A percentile compares a stretch with the other conserved stretches of the same genome.
These are phyloP conservation scores for Furcifer pardalis DNA, from an alignment of 2,797 vertebrate genomes.

Conservation along the genomic window DNA sequence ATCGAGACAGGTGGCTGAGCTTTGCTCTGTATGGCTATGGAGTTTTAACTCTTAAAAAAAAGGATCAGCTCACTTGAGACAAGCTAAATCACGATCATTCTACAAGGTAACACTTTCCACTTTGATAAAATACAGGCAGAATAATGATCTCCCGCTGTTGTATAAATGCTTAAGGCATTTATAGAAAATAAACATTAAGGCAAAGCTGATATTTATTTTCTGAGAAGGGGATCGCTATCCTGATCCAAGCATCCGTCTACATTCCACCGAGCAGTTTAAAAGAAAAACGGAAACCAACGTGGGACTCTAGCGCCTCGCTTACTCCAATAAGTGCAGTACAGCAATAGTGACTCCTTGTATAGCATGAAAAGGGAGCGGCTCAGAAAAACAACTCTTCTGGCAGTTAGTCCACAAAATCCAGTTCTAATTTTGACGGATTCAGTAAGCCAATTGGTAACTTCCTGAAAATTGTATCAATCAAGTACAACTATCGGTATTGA, in stretches of 20 bases:
- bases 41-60: conserved; percentile 71
- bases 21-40: conserved; percentile 73
- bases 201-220: conserved; percentile 80
- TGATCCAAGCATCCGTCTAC: conserved; percentile 55
- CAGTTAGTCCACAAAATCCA: background rate
- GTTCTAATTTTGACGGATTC: conserved; percentile 9
- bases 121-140: conserved; percentile 63
- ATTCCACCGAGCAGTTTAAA: conserved; percentile 62
- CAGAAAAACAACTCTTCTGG: conserved; percentile 12
- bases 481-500: conserved; percentile 35
- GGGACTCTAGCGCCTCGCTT: conserved; percentile 39
- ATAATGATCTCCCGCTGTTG: conserved; percentile 69
- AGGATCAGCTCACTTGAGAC: conserved; percentile 65
- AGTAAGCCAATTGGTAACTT: background rate
- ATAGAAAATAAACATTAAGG: conserved; percentile 81
- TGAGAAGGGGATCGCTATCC: conserved; percentile 72
- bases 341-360: background rate
- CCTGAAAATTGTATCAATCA: conserved; percentile 38
- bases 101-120: conserved; percentile 80
- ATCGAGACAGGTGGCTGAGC: conserved; percentile 76
- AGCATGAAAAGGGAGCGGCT: conserved; percentile 46
- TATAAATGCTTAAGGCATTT: conserved; percentile 78
- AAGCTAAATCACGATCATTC: conserved; percentile 73
- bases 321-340: conserved; percentile 31
- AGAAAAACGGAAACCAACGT: conserved; percentile 44